Evolutionary conservation across 2,888 invertebrate genomes (phyloP), one percentile per base, ranked within the genome.

Genomic region (Chorisops tibialis): DNA sequence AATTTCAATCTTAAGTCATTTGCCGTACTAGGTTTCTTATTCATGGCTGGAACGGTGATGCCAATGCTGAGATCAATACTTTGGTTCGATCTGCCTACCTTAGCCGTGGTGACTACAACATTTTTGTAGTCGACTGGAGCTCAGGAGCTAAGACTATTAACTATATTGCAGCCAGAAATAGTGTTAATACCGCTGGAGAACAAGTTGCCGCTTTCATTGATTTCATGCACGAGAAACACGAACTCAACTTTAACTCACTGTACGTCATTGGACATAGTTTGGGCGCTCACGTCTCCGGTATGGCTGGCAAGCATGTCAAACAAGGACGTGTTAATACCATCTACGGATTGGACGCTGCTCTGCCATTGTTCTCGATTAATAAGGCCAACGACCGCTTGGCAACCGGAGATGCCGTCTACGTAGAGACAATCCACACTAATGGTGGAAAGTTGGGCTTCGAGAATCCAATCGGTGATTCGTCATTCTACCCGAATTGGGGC

Each of bases 51-150:
- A 78, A 81, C 52, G 83, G 83, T 71, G 79, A 81, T 69, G 81
- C 80, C 35, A 74, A 76, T 61, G 79, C 82, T 24, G 39, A 48
- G 5, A 49, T 69, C 1, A 68, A 67, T 37, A 48, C 11, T 0
- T 7, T 59, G 0, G 70, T 76, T 6, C 72, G 71, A 11, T 62
- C 70, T 35, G 85, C 84, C 0, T 85, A 83, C 69, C 75, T 85
- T 22, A 78, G 80, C 63, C 76, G 79, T 3, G 83, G 81, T 37
- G 81, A 83, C 63, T 74, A 81, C 65, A 85, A 85, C 68, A 81
- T 85, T 63, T 80, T 85, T 59, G 80, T 82, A 2, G 82, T 85
- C 11, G 84, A 85, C 69, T 85, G 84, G 84, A 79, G 80, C 5
- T 78, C 75, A 2, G 82, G 82, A 12, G 47, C 47, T 2, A 30